Conservation (phyloP, 2,797 vertebrate genomes). For the Hafferia zeledoni region DNA sequence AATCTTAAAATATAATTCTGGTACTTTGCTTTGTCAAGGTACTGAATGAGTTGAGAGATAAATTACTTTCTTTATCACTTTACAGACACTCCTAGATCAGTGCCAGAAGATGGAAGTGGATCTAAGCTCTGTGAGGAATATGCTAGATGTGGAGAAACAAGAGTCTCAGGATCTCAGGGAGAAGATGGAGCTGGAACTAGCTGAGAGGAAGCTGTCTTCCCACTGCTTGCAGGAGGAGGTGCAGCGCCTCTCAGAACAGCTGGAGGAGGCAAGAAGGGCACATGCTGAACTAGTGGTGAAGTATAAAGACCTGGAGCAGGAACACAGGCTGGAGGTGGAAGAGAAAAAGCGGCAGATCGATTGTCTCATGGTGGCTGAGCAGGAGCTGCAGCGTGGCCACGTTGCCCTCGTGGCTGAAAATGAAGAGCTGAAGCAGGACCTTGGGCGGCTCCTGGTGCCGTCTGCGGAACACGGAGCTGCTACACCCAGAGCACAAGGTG, state of each 20-base stretch:
- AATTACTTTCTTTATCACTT: not conserved
- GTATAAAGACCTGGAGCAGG: constrained; percentile 41
- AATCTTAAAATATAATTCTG: not conserved
- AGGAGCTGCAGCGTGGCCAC: not conserved
- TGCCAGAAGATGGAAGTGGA: constrained; percentile 88
- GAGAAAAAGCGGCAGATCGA: constrained; percentile 52
- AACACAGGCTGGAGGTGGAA: constrained; percentile 48
- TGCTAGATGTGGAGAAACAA: constrained; percentile 77
- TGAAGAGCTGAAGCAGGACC: constrained; percentile 75
- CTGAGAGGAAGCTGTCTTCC: constrained; percentile 68
- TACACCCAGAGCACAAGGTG: constrained; percentile 45
- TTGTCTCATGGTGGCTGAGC: constrained; percentile 31
- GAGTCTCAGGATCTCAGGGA: constrained; percentile 27
- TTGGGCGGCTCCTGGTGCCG: constrained; percentile 17
- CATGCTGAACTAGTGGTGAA: constrained; percentile 44
- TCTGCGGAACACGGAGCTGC: not conserved
- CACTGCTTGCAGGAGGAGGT: constrained; percentile 66
- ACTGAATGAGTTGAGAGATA: not conserved
- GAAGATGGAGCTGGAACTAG: constrained; percentile 68
- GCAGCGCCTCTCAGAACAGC: constrained; percentile 38
- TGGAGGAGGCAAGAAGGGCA: constrained; percentile 59
- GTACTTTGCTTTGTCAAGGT: not conserved
- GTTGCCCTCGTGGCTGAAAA: constrained; percentile 64
- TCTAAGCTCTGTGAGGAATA: constrained; percentile 66
- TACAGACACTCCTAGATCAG: constrained; percentile 84